Evolutionary conservation across 2,113 vertebrate genomes (phyloP).

Genomic region (Herpetotheres cachinnans): DNA sequence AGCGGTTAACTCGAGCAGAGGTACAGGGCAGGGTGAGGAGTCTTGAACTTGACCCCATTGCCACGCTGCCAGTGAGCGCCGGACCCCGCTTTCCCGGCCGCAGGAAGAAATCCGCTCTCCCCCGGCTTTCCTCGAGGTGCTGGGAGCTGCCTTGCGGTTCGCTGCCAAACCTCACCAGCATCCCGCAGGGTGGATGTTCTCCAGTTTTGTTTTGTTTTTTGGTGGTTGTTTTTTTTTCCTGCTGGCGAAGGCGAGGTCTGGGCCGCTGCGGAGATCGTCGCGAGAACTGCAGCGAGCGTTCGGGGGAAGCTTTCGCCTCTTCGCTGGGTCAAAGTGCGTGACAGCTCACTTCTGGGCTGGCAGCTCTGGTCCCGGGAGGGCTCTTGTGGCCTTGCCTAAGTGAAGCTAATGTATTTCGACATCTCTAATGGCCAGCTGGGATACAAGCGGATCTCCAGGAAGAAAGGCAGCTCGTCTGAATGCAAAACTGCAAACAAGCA

Average conservation of each 20-base stretch:
- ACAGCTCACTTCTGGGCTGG: not conserved
- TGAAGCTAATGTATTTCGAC: constrained; percentile 6
- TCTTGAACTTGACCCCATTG: not conserved
- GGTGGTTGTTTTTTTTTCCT: not conserved
- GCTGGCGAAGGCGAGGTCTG: not conserved
- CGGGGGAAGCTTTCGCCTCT: not conserved
- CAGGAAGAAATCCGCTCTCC: not conserved
- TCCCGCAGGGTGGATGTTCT: not conserved
- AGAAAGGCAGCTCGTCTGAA: not conserved
- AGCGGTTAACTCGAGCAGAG: not conserved
- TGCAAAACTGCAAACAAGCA: not conserved
- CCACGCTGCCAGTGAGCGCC: fast-evolving
- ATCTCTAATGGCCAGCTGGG: not conserved
- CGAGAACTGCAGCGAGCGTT: not conserved
- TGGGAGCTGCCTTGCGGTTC: not conserved
- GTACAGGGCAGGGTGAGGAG: not conserved
- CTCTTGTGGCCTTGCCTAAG: constrained; percentile 15
- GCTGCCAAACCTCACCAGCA: not conserved
- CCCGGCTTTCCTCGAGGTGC: not conserved
- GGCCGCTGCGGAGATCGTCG: fast-evolving
- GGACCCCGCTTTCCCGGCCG: fast-evolving
- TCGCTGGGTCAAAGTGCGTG: not conserved
- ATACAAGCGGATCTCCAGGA: not conserved
- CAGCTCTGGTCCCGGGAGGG: not conserved
- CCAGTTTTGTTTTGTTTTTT: not conserved